phyloP scores from a whole-genome alignment of 2,113 vertebrate genomes.

The Caloenas nicobarica region DNA sequence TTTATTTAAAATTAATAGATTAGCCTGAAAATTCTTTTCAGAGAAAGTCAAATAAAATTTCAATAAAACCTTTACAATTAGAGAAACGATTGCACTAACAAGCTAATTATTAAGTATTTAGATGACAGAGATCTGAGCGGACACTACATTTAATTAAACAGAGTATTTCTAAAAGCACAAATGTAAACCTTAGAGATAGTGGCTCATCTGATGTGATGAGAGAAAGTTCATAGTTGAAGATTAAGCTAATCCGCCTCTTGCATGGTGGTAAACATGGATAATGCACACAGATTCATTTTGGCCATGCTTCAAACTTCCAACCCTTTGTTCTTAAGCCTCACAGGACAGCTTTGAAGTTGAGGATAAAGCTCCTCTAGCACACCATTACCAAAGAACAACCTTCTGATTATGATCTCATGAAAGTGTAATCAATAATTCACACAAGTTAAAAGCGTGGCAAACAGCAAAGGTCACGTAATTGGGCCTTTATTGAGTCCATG shows the following conservation, averaged over 20 bases:
- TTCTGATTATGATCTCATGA: constrained; percentile 87
- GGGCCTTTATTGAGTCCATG: constrained; percentile 77
- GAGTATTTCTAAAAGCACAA: constrained; percentile 30
- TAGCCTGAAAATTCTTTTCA: not conserved
- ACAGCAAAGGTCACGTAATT: constrained; percentile 76
- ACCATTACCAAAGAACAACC: constrained; percentile 81
- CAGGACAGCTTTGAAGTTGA: constrained; percentile 85
- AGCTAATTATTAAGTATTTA: not conserved
- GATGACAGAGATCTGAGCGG: not conserved
- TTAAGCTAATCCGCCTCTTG: constrained; percentile 69
- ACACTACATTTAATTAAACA: constrained; percentile 32
- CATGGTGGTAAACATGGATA: constrained; percentile 79
- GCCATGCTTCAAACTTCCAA: constrained; percentile 75
- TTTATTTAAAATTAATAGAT: not conserved
- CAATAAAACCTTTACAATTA: not conserved
- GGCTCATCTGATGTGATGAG: constrained; percentile 70
- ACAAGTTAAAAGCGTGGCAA: constrained; percentile 77
- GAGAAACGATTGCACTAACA: not conserved
- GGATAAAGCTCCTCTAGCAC: constrained; percentile 82
- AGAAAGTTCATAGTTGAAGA: constrained; percentile 71
- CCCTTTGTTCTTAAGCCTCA: constrained; percentile 82
- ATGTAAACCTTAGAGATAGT: constrained; percentile 55
- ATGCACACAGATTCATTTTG: constrained; percentile 78
- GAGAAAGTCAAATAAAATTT: not conserved
- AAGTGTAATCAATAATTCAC: constrained; percentile 81